These are phyloP conservation scores for Rotaria socialis DNA, from an alignment of 2,888 invertebrate species.

Conservation along the genomic window DNA sequence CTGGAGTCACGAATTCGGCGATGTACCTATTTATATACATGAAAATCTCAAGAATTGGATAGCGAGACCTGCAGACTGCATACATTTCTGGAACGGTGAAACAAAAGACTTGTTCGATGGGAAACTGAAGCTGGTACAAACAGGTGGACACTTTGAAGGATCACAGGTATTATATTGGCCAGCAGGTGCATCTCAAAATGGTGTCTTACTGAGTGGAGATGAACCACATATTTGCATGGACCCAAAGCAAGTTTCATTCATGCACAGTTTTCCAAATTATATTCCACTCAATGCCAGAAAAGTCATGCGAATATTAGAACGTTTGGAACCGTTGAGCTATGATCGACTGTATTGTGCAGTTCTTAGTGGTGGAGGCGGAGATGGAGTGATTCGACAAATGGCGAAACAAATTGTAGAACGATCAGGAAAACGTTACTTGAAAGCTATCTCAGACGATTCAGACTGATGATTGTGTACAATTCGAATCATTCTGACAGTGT, in stretches of 20 bases:
- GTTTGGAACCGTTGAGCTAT: neutral
- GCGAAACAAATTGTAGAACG: neutral
- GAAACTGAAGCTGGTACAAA: neutral
- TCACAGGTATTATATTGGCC: slow-evolving; percentile 2
- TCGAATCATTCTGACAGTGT: too few species aligned
- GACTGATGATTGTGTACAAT: neutral
- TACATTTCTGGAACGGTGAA: neutral
- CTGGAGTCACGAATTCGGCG: neutral
- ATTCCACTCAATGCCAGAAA: neutral
- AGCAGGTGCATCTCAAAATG: neutral
- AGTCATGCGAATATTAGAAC: neutral
- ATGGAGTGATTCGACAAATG: neutral
- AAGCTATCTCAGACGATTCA: neutral
- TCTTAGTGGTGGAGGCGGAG: neutral
- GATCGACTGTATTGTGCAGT: neutral
- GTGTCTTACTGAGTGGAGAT: neutral
- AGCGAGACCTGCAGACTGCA: neutral
- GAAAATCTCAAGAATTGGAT: neutral
- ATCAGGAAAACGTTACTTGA: neutral
- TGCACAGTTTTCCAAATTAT: neutral
- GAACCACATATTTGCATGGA: slow-evolving; percentile 22
- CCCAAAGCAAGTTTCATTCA: neutral
- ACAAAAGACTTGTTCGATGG: neutral
- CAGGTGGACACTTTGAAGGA: neutral
- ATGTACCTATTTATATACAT: neutral